Evolutionary conservation across 2,797 vertebrate species (phyloP).

Genomic region (Sebastes trivittatus): DNA sequence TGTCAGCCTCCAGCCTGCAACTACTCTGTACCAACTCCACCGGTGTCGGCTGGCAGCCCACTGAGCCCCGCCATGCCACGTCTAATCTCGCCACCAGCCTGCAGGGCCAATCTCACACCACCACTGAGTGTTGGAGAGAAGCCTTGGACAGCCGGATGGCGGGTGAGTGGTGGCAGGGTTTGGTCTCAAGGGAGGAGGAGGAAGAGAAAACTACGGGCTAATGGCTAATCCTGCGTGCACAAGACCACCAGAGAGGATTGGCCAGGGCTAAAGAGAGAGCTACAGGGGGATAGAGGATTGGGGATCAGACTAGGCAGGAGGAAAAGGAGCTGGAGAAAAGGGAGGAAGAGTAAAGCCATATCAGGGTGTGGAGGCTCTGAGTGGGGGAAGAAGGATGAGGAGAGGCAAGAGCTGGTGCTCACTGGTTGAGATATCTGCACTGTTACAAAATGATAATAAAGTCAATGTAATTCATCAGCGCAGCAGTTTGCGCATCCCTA

Average conservation of each 20-base stretch:
- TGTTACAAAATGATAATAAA: not conserved
- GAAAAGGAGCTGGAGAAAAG: conserved; percentile 4
- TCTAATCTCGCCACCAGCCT: conserved; percentile 65
- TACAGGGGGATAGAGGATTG: conserved; percentile 37
- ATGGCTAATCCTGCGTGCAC: conserved; percentile 68
- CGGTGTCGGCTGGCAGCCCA: conserved; percentile 50
- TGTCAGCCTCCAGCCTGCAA: conserved; percentile 50
- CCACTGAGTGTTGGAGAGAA: conserved; percentile 55
- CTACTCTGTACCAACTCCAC: conserved; percentile 25
- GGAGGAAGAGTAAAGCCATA: conserved; percentile 9
- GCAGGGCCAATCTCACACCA: conserved; percentile 55
- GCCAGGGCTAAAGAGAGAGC: conserved; percentile 49
- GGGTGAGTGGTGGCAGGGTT: conserved; percentile 44
- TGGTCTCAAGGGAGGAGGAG: conserved; percentile 31
- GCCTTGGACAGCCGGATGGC: conserved; percentile 44
- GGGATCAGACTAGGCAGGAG: conserved; percentile 28
- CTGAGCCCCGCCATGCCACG: conserved; percentile 50
- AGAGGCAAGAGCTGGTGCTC: not conserved
- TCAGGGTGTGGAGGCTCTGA: not conserved
- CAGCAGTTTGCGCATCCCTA: not conserved
- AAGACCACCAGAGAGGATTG: conserved; percentile 59
- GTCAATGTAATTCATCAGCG: not conserved
- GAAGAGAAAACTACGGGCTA: conserved; percentile 47
- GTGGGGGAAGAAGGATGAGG: not conserved
- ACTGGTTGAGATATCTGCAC: not conserved